A percentile compares a stretch with the other conserved stretches of the same genome.
phyloP scores from a whole-genome alignment of 1,140 invertebrate genomes.

The Conus betulinus region DNA sequence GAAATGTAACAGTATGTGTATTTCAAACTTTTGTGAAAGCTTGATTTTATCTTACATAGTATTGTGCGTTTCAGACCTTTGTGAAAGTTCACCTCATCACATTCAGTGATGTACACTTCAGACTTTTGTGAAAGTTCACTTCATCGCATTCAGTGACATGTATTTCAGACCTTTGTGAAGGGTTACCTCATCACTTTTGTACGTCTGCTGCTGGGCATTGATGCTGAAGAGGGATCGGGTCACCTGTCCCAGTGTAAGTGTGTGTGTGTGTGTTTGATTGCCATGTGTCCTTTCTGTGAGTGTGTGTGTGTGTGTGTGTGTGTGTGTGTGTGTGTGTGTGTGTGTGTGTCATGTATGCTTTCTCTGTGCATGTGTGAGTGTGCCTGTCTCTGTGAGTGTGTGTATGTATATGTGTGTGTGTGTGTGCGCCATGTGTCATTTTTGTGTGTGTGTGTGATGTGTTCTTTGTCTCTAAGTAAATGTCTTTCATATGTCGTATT shows the following conservation, averaged over 20 bases:
- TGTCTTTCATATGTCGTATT: too few species aligned
- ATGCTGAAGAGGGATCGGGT: conserved; percentile 67
- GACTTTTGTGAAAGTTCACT: conserved; percentile 70
- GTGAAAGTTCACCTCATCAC: too few species aligned
- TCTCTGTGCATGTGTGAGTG: too few species aligned
- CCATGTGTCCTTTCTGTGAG: neutral
- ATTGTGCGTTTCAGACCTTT: neutral
- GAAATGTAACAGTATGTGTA: neutral
- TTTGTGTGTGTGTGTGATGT: too few species aligned
- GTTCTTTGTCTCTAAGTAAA: too few species aligned
- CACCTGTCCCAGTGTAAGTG: conserved; percentile 71
- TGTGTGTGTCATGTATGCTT: too few species aligned
- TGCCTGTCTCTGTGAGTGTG: too few species aligned
- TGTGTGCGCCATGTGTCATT: too few species aligned
- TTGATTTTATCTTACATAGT: too few species aligned
- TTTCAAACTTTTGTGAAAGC: conserved; percentile 16
- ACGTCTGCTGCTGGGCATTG: conserved; percentile 67
- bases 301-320: neutral
- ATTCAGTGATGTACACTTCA: conserved; percentile 23
- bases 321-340: too few species aligned
- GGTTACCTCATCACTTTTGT: conserved; percentile 71
- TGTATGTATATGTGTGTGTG: too few species aligned
- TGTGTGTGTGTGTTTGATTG: neutral
- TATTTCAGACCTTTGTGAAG: conserved; percentile 70
- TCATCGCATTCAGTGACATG: conserved; percentile 60